These are phyloP conservation scores for Tamias sibiricus DNA, from an alignment of 2,113 vertebrate genomes.

Conservation along the genomic window DNA sequence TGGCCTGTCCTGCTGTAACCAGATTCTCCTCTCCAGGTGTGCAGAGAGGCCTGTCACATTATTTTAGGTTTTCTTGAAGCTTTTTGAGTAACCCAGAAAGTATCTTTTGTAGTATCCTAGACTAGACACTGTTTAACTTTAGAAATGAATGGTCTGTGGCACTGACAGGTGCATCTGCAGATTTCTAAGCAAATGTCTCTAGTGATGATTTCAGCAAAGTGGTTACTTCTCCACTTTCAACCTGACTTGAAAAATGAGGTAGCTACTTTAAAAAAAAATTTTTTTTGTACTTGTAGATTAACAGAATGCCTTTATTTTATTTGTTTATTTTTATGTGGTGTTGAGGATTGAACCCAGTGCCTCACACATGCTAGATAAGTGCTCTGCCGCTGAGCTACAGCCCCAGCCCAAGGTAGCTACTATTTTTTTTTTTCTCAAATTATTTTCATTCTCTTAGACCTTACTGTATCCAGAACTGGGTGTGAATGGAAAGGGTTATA, in stretches of 20 bases:
- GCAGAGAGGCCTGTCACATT: neutral
- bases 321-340: too few relatives aligned
- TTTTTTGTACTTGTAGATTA: too few relatives aligned
- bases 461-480: neutral
- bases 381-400: too few relatives aligned
- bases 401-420: too few relatives aligned
- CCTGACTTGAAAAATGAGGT: neutral
- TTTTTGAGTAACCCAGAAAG: neutral
- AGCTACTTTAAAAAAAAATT: too few relatives aligned
- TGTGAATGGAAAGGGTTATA: neutral
- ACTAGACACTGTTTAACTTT: neutral
- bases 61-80: neutral
- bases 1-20: neutral
- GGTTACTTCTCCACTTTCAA: neutral
- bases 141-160: neutral
- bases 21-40: neutral
- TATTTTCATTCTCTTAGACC: neutral
- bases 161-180: neutral
- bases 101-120: neutral
- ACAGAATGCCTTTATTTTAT: too few relatives aligned
- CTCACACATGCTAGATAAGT: too few relatives aligned
- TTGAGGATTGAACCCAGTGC: too few relatives aligned
- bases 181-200: neutral
- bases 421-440: neutral
- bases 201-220: neutral